Base-by-base conservation (phyloP, 2,888 invertebrate species). In the Drosophila emarginata region DNA sequence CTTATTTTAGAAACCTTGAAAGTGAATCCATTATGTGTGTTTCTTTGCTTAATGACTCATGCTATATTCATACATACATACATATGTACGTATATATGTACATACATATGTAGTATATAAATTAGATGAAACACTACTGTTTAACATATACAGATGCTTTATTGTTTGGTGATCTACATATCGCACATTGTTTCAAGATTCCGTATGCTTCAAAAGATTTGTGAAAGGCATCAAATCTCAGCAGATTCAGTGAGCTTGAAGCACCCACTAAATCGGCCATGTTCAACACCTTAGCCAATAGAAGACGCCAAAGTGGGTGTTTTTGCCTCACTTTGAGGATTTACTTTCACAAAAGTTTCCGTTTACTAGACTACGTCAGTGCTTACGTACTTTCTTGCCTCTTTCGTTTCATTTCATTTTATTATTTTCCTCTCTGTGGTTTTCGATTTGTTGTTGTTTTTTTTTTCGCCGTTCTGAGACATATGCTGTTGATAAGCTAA, bases 271-370 rank as follows among this genome's bases (percentile, higher is more conserved):
- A 45, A 21, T 45, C 9, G 40, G 7, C 40, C n/a, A 40, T 40
- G 15, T 40, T 11, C 45, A 54, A 51, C 40, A 61, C 52, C 53
- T 18, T 45, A 66, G 62, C 50, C 23, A 40, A 40, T n/a, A 28
- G 45, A 21, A 4, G 11, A 40, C 9, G 7, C 18, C 6, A 45
- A 45, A 45, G 45, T 45, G 45, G 45, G 45, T 50, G 59, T 45
- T 54, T 60, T 50, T 40, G 36, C 51, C 64, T 53, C 62, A 61
- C 45, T 62, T 39, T 56, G 60, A 63, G 64, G 64, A 67, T 77
- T 69, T 81, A 87, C 77, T 77, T 81, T 74, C 74, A 82, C 79
- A 72, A 82, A 67, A 67, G 73, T 52, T 78, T 76, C 67, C 68
- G 74, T 59, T 72, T 21, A 18, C 45, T 21, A 45, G 73, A 21